Percentiles rank a stretch among this genome's conserved stretches.
phyloP scores from a whole-genome alignment of 2,888 invertebrate genomes.

The Timema podura region DNA sequence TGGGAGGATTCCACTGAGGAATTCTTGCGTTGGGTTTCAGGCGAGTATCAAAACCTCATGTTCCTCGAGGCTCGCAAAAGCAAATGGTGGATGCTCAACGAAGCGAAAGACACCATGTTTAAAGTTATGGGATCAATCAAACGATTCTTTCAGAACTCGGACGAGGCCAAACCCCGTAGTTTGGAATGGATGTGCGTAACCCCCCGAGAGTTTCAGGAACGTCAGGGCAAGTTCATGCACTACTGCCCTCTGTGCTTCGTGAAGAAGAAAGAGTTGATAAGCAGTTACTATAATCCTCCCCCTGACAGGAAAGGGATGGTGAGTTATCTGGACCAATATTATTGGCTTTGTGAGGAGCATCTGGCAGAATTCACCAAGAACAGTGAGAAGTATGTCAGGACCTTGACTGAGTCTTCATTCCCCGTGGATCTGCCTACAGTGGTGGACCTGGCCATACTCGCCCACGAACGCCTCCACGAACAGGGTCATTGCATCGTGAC shows the following conservation, averaged over 20 bases:
- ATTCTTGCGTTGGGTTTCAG: too few relatives aligned
- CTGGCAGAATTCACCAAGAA: background rate
- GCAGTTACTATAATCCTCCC: background rate
- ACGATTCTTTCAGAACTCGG: background rate
- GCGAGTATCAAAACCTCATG: background rate
- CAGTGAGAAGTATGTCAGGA: background rate
- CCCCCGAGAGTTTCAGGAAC: background rate
- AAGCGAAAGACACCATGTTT: background rate
- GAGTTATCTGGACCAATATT: background rate
- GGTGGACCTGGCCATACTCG: background rate
- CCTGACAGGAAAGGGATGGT: background rate
- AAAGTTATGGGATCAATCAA: background rate
- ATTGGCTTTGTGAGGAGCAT: background rate
- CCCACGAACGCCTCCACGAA: too few relatives aligned
- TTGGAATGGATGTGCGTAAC: background rate
- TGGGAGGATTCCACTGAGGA: too few relatives aligned
- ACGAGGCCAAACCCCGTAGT: background rate
- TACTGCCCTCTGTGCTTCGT: constrained; percentile 9
- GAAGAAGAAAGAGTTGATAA: background rate
- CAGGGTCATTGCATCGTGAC: constrained; percentile 7
- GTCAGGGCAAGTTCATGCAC: background rate
- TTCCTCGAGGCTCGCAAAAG: background rate
- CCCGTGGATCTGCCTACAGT: background rate
- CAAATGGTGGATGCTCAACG: background rate
- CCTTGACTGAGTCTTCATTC: background rate